Evolutionary conservation across 2,888 invertebrate species (phyloP), one percentile per base, ranked within the genome.

Genomic region (Altica lythri): DNA sequence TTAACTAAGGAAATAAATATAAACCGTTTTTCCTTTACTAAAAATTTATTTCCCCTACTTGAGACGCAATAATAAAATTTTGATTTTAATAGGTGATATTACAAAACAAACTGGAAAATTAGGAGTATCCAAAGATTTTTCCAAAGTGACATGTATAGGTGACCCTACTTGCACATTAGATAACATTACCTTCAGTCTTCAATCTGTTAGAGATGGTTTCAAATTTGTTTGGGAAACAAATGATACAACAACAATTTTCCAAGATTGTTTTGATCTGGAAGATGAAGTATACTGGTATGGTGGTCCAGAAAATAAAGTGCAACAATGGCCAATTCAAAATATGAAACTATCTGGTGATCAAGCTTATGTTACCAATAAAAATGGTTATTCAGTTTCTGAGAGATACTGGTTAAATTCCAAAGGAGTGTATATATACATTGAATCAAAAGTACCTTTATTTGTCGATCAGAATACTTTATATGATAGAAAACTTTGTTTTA

Each of bases 351-450:
- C 79, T 2, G 82, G 82, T 65, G 30, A 16, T 8, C 50, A 56
- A 10, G 80, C 85, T 0, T 82, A 83, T 56, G 69, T 86, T 1
- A 80, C 84, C 0, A 82, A 81, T 55, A n/a, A n/a, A n/a, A n/a
- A n/a, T n/a, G n/a, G n/a, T n/a, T n/a, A n/a, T n/a, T n/a, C n/a
- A n/a, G n/a, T n/a, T 1, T 75, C 81, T 2, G 87, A 88, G 65
- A 79, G 85, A 37, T 87, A 86, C 68, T 88, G 90, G 89, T 76
- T 91, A 9, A 87, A 84, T 62, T 86, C 89, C 0, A 79, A 77
- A 10, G 91, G 91, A 0, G 78, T 82, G 27, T 86, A 84, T 65
- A 75, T 90, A 38, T 81, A 80, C 64, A 82, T 89, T 0, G 79
- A 84, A 42, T 80, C 83, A 1, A 78, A 79, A 19, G 81, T 81